These are phyloP conservation scores for Austrofundulus limnaeus DNA, from an alignment of 2,113 vertebrate genomes.

Conservation along the genomic window DNA sequence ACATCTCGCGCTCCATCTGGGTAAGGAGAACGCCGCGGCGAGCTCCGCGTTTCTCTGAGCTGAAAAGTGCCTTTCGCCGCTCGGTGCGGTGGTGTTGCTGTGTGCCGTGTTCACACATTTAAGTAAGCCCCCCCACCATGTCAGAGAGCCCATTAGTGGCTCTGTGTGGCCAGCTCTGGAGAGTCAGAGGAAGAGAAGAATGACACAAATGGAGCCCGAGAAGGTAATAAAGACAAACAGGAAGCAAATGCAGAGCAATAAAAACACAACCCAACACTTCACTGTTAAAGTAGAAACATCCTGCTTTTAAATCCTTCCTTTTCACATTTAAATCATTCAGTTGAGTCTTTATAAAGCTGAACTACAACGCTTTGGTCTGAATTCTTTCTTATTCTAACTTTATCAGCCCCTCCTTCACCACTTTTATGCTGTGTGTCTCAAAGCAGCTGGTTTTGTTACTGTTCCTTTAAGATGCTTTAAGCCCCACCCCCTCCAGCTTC, in stretches of 20 bases:
- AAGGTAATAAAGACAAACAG: constrained; percentile 8
- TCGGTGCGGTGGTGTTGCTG: constrained; percentile 29
- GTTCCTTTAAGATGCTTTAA: no score
- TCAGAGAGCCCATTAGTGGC: constrained; percentile 63
- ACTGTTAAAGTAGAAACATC: no score
- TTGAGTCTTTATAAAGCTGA: no score
- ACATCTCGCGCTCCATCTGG: constrained; percentile 41
- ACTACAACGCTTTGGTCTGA: no score
- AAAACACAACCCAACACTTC: neutral
- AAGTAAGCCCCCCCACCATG: constrained; percentile 12
- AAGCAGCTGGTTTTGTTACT: no score
- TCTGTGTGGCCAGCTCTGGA: constrained; percentile 41
- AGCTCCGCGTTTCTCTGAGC: constrained; percentile 30
- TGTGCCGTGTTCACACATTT: constrained; percentile 44
- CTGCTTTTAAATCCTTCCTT: no score
- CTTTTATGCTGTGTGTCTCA: no score
- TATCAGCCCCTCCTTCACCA: no score
- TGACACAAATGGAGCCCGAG: neutral
- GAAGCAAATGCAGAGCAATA: neutral
- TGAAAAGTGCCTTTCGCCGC: constrained; percentile 44
- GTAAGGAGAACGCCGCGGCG: constrained; percentile 10
- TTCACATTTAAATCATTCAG: no score
- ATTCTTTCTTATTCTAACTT: no score
- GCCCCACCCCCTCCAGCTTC: no score
- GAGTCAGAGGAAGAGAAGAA: constrained; percentile 4